Evolutionary conservation across 35 echinoderm and acorn worm genomes (phyloP), one percentile per base, ranked within the genome.

Genomic region (Lytechinus variegatus): DNA sequence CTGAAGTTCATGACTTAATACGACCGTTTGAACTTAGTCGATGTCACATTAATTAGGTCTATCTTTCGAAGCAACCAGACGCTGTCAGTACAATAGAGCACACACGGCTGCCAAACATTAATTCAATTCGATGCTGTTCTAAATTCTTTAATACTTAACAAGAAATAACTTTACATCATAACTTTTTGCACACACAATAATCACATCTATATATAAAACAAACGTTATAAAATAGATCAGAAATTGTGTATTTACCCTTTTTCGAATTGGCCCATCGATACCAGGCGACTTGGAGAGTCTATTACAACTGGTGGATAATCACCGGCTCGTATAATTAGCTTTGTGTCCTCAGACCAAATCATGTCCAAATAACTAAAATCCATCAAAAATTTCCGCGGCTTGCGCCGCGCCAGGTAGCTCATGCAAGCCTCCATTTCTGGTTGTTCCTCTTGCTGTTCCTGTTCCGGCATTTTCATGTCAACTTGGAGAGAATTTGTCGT

Each of bases 271-370:
- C 86, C 95, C 19, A 88, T 52, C 9, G 95, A 86, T 55, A 95
- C 27, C 52, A 95, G 79, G 44, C 95, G 29, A 87, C 79, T 88
- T 28, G 72, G 95, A 24, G 95, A 95, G 54, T 95, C 55, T 33
- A 95, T 55, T 55, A 95, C 95, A 55, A 95, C 52, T n/a, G 95
- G 95, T 6, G 86, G 72, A 95, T 54, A 89, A 27, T 95, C 95
- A 10, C 95, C 95, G n/a, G 95, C 95, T 28, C 95, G 72, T 87
- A 95, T 55, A 9, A 55, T 95, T 28, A 95, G 53, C 54, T 95
- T 95, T 10, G 95, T 95, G 54, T 56, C 95, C 52, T 86, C 54
- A 8, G 95, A 8, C 95, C 95, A 95, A 53, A 95, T 27, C 86
- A 55, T 44, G 87, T 89, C 95, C 95, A 95, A 24, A 28, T 87